Conservation (phyloP, 2,888 invertebrate genomes). For the Melanophora roralis region DNA sequence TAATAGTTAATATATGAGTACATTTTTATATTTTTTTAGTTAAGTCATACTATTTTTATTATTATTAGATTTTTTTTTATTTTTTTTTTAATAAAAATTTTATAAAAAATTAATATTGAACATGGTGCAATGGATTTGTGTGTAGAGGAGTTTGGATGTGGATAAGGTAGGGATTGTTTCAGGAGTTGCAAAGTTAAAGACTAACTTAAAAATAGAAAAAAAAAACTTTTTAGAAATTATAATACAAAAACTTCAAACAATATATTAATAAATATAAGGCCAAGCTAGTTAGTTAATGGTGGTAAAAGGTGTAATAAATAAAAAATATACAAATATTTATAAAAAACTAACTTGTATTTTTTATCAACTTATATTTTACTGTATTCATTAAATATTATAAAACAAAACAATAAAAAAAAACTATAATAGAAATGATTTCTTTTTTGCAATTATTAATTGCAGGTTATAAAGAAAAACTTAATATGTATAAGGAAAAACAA, state of each 20-base stretch:
- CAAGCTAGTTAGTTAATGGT: slow-evolving; percentile 17
- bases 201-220: neutral
- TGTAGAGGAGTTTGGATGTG: slow-evolving; percentile 1
- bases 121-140: slow-evolving; percentile 39
- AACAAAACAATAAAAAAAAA: slow-evolving; percentile 49
- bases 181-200: no score
- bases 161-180: no score
- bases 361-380: slow-evolving; percentile 35
- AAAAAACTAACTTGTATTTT: slow-evolving; percentile 12
- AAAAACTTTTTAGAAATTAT: slow-evolving; percentile 33
- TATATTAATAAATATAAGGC: slow-evolving; percentile 22
- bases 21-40: slow-evolving; percentile 42
- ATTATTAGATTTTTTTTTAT: slow-evolving; percentile 28
- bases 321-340: slow-evolving; percentile 17
- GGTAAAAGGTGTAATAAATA: slow-evolving; percentile 36
- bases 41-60: slow-evolving; percentile 51
- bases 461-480: slow-evolving; percentile 14
- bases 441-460: slow-evolving; percentile 22
- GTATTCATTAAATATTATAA: slow-evolving; percentile 35
- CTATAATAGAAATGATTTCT: slow-evolving; percentile 46
- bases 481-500: neutral
- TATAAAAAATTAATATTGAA: slow-evolving; percentile 53
- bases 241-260: slow-evolving; percentile 33
- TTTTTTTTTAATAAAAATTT: slow-evolving; percentile 44
- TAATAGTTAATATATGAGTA: slow-evolving; percentile 60